Base-by-base conservation (phyloP, 2,888 invertebrate genomes). In the Drosophila eohydei region DNA sequence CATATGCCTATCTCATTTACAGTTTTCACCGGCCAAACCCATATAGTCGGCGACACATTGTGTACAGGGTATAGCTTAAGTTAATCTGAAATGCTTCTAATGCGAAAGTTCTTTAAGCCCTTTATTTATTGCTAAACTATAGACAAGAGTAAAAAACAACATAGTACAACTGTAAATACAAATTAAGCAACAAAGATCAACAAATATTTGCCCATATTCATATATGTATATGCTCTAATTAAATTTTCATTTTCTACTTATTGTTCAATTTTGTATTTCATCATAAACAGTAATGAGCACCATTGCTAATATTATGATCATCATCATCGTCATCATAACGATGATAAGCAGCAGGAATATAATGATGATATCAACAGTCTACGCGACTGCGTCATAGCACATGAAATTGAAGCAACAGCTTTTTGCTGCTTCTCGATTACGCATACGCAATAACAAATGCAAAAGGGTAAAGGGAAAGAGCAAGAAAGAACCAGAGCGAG, bases 381-480 rank as follows among this genome's bases (percentile, higher is more conserved):
- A 54, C 43, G 56, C 61, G 43, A 40, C 66, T 75, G 67, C 76
- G 67, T 72, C 76, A 76, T 65, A 77, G 55, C 43, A 26, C 16
- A 64, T 46, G 41, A 59, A 58, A 67, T 51, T 41, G 60, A 74
- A 74, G 78, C 78, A 78, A 78, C 74, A 78, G 74, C 78, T 64
- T 77, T 40, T 44, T 40, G 56, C 62, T 38, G 64, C 60, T 72
- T 51, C 72, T 71, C 73, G 66, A 80, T 81, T 81, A 81, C 80
- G 81, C 80, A 78, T 68, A 66, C 65, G 76, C 62, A 57, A 34
- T 16, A 12, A n/a, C 30, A 30, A 51, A 51, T 34, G 51, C 34
- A 34, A 55, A 56, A 55, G 46, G 61, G 36, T 44, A 41, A 58
- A 59, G 46, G 36, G 26, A 52, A 14, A 5, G 21, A 36, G n/a